Conservation (phyloP, 2,888 invertebrate genomes). For the Volucella inanis region DNA sequence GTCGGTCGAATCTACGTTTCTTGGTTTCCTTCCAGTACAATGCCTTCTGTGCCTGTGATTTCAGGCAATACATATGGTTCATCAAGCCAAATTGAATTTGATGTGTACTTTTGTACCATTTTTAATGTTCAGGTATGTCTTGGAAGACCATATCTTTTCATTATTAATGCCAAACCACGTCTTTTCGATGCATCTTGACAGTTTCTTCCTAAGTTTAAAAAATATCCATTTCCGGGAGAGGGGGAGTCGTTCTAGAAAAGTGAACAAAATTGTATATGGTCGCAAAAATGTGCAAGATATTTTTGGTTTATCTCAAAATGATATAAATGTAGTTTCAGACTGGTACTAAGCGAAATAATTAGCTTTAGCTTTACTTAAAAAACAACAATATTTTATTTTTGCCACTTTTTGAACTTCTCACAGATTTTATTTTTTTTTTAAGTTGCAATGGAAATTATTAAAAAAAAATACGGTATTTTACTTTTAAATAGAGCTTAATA, state of each 20-base stretch:
- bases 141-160: constrained; percentile 11
- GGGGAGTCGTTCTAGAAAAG: neutral
- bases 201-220: constrained; percentile 10
- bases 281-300: no score
- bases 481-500: no score
- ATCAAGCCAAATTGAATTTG: constrained; percentile 5
- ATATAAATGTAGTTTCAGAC: no score
- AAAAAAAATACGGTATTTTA: no score
- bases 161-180: constrained; percentile 15
- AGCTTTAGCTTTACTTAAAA: no score
- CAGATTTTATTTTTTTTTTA: no score
- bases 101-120: constrained; percentile 20
- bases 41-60: neutral
- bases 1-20: constrained; percentile 7
- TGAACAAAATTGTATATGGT: neutral
- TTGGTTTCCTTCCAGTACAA: neutral
- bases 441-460: no score
- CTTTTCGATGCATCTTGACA: neutral
- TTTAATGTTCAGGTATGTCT: constrained; percentile 30
- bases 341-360: no score
- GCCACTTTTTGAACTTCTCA: no score
- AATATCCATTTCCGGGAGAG: neutral
- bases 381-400: no score
- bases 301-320: no score
- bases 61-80: constrained; percentile 11